Base-by-base conservation (phyloP, 2,113 vertebrate genomes). In the Psilopogon haemacephalus region DNA sequence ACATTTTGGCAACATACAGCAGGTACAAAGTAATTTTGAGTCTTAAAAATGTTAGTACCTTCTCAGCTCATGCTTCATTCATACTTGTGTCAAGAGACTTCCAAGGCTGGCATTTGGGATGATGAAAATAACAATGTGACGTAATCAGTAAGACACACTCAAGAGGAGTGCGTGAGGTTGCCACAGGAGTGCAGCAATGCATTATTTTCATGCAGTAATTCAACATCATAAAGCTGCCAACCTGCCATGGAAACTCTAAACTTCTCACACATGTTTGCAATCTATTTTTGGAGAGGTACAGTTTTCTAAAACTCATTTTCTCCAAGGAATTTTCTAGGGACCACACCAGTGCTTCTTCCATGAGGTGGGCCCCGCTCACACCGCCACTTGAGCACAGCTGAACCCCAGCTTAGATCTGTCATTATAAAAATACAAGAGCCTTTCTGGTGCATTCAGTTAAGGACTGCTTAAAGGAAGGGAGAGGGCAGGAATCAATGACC, bases 291-390 rank as follows among this genome's bases (percentile, higher is more conserved):
- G 28, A 10, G 24, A 93, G 69, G 23, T 85, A 16, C 69, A 67
- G 65, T 88, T 88, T 87, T 83, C 50, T 62, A 62, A 50, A 76
- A 68, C 30, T 91, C 35, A 40, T 92, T 88, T 88, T 80, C 78
- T 72, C 23, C 32, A 62, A 50, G 50, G 74, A 91, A 79, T 37
- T 64, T 95, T 80, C 85, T 30, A 17, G 76, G 87, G 50, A 69
- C 9, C 32, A 75, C 28, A 11, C 44, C 11, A 64, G 59, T 23
- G 24, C 30, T 68, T 72, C 9, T 44, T 2, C 42, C 74, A 62
- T 6, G 37, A 79, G 59, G 21, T 12, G 52, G 86, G 54, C 12
- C 77, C 56, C 60, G 38, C 50, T 33, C 10, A 48, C 15, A 3
- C n/a, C n/a, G 23, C 37, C 70, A 8, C 27, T 2, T 40, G 26